Percentiles rank a stretch among this genome's conserved stretches.
Conservation (phyloP, 2,797 vertebrate genomes). For the Chaenodraco wilsoni region DNA sequence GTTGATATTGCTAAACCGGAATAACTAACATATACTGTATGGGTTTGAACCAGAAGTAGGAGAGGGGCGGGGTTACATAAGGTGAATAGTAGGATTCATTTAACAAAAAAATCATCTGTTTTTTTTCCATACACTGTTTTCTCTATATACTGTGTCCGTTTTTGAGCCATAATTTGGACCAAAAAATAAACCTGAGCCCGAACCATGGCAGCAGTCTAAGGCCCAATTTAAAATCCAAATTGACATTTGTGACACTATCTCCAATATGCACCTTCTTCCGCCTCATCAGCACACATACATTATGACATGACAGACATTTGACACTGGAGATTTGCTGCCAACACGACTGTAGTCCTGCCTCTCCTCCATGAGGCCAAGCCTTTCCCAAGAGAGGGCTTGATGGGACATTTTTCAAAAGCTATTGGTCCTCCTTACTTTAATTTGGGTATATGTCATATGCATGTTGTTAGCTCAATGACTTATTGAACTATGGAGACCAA, state of each 20-base stretch:
- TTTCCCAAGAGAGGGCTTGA: constrained; percentile 20
- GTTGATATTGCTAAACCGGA: too few relatives aligned
- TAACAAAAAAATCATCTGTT: too few relatives aligned
- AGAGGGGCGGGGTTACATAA: too few relatives aligned
- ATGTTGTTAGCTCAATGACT: constrained; percentile 19
- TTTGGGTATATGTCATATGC: constrained; percentile 39
- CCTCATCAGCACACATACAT: neutral
- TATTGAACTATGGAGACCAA: constrained; percentile 16
- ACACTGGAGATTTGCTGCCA: too few relatives aligned
- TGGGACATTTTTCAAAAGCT: constrained; percentile 27
- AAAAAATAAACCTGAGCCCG: too few relatives aligned
- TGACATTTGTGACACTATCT: neutral
- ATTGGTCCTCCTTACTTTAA: constrained; percentile 21
- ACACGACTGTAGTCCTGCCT: neutral
- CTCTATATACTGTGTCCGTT: too few relatives aligned
- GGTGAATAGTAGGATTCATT: too few relatives aligned
- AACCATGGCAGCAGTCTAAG: too few relatives aligned
- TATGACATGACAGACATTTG: neutral
- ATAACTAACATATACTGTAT: too few relatives aligned
- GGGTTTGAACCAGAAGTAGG: too few relatives aligned
- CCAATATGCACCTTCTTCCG: neutral
- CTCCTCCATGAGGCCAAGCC: constrained; percentile 14
- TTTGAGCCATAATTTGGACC: too few relatives aligned
- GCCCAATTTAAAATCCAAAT: too few relatives aligned
- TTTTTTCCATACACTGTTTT: neutral